Percentiles rank a stretch among this genome's conserved stretches.
Evolutionary conservation across 2,113 vertebrate species (phyloP).

Genomic region (Dipodomys spectabilis): DNA sequence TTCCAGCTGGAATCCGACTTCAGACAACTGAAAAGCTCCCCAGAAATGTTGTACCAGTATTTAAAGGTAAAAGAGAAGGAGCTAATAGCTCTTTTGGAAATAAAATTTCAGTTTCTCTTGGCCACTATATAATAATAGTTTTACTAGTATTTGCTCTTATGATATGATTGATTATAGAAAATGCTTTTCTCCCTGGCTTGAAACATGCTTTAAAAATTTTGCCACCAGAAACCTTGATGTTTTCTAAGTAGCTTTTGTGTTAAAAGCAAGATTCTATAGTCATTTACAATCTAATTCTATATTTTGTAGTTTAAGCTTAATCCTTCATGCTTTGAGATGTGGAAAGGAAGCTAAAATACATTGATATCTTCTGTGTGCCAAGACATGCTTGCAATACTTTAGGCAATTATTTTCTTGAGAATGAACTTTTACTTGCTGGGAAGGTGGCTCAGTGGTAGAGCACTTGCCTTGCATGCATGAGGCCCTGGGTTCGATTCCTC

Average conservation of each 20-base stretch:
- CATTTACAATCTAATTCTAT: constrained; percentile 6
- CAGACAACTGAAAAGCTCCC: constrained; percentile 90
- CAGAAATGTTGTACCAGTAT: constrained; percentile 91
- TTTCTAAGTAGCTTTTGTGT: constrained; percentile 23
- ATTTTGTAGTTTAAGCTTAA: constrained; percentile 5
- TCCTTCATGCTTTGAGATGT: background rate
- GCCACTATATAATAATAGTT: background rate
- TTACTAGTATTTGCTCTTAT: background rate
- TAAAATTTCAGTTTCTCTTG: constrained; percentile 35
- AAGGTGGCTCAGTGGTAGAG: too few species aligned
- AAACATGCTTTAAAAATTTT: background rate
- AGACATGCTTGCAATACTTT: background rate
- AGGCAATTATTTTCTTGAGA: constrained; percentile 13
- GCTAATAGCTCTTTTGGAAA: background rate
- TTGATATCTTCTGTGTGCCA: background rate
- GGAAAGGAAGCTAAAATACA: constrained; percentile 11
- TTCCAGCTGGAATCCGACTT: constrained; percentile 97
- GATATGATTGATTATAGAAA: background rate
- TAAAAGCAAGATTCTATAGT: constrained; percentile 24
- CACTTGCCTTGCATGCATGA: too few species aligned
- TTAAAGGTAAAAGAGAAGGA: constrained; percentile 89
- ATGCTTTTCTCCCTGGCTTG: background rate
- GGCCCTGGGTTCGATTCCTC: too few species aligned
- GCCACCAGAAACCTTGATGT: background rate
- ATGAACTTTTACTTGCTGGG: constrained; percentile 17